A percentile compares a stretch with the other conserved stretches of the same genome.
These are phyloP conservation scores for Kryptolebias ocellatus DNA, from an alignment of 2,797 vertebrate species.

Conservation along the genomic window DNA sequence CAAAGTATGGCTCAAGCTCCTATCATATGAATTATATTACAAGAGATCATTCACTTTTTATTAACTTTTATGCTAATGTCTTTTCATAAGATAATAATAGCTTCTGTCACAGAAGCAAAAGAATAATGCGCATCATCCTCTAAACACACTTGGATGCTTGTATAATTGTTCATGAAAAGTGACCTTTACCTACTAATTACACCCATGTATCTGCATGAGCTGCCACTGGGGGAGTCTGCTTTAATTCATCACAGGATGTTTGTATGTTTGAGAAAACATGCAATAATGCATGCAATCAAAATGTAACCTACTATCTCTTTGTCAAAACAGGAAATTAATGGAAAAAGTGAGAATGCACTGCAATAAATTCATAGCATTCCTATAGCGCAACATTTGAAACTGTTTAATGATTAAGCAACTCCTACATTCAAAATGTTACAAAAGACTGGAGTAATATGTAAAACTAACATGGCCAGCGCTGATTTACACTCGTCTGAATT, in stretches of 20 bases:
- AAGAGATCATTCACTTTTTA: neutral
- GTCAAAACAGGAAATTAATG: neutral
- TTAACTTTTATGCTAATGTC: neutral
- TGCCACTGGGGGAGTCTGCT: constrained; percentile 18
- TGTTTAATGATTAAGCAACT: too few species aligned
- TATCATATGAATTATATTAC: too few species aligned
- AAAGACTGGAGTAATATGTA: too few species aligned
- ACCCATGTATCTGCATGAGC: constrained; percentile 43
- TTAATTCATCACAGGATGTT: constrained; percentile 36
- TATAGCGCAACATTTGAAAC: too few species aligned
- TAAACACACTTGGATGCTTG: neutral
- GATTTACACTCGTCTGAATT: too few species aligned
- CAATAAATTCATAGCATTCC: neutral
- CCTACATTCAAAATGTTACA: too few species aligned
- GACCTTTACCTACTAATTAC: constrained; percentile 58
- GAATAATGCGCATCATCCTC: neutral
- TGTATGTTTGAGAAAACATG: neutral
- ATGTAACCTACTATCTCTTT: neutral
- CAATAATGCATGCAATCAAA: neutral
- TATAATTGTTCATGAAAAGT: constrained; percentile 6
- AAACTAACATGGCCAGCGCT: too few species aligned
- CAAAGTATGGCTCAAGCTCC: too few species aligned
- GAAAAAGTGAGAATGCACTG: neutral
- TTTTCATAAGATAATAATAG: neutral
- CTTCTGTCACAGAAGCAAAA: neutral